Evolutionary conservation across 2,888 invertebrate genomes (phyloP).

Genomic region (Ctena decussata): DNA sequence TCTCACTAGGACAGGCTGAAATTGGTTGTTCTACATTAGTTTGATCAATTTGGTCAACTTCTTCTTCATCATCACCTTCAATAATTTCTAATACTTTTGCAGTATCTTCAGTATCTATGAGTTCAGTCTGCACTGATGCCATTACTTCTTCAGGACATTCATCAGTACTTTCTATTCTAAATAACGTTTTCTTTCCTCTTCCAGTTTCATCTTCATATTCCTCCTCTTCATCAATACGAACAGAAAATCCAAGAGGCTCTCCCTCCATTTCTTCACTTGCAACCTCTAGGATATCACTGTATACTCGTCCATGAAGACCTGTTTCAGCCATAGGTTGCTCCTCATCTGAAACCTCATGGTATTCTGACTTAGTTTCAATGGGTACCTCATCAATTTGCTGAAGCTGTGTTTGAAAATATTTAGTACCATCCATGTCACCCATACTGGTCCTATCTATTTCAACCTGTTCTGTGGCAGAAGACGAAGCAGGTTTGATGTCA

Average conservation of each 20-base stretch:
- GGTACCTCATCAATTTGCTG: neutral
- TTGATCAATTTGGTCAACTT: neutral
- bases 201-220: slow-evolving; percentile 46
- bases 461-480: slow-evolving; percentile 22
- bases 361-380: neutral
- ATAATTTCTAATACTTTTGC: slow-evolving; percentile 68
- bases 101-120: slow-evolving; percentile 17
- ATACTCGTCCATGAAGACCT: slow-evolving; percentile 57
- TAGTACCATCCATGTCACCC: neutral
- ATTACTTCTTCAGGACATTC: slow-evolving; percentile 15
- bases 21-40: slow-evolving; percentile 39
- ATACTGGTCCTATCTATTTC: neutral
- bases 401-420: neutral
- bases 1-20: slow-evolving; percentile 49
- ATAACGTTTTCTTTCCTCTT: neutral
- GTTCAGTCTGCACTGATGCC: slow-evolving; percentile 18
- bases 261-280: slow-evolving; percentile 78
- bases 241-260: slow-evolving; percentile 68
- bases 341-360: neutral
- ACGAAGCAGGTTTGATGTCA: neutral
- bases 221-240: slow-evolving; percentile 51
- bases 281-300: slow-evolving; percentile 61
- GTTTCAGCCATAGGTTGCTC: slow-evolving; percentile 50
- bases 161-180: slow-evolving; percentile 19
- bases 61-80: slow-evolving; percentile 65